A percentile compares a stretch with the other conserved stretches of the same genome.
phyloP scores from a whole-genome alignment of 2,797 vertebrate species.

The Sorex maritimensis region DNA sequence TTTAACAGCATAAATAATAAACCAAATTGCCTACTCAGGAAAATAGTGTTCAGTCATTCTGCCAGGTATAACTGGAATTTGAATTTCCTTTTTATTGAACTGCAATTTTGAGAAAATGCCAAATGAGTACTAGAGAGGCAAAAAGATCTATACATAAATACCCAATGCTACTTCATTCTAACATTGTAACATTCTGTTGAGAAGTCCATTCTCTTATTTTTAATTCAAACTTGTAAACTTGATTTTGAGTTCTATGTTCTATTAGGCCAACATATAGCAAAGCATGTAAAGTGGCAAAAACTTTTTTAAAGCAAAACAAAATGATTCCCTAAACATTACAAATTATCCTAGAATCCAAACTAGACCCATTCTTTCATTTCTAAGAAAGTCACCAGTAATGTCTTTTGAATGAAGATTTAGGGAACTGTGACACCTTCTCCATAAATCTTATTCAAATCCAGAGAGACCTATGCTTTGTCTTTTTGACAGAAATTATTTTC shows the following conservation, averaged over 20 bases:
- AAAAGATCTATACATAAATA: background rate
- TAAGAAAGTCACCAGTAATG: background rate
- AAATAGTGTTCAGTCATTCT: constrained; percentile 2
- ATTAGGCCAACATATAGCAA: background rate
- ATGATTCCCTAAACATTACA: background rate
- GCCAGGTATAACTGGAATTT: background rate
- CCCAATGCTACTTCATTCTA: background rate
- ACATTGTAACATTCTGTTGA: background rate
- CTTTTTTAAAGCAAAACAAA: background rate
- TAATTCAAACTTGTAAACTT: constrained; percentile 12
- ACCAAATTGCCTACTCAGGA: background rate
- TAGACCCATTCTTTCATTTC: constrained; percentile 1
- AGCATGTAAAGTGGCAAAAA: constrained; percentile 8
- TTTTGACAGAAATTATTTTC: constrained; percentile 37
- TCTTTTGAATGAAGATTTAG: background rate
- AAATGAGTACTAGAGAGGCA: background rate
- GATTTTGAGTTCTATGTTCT: background rate
- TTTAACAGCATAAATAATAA: constrained; percentile 6
- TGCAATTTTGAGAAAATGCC: constrained; percentile 1
- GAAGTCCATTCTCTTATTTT: background rate
- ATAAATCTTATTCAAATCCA: constrained; percentile 55
- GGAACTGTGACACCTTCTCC: background rate
- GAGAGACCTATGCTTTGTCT: background rate
- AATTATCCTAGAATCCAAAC: constrained; percentile 35
- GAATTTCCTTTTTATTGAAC: background rate